Evolutionary conservation across 2,888 invertebrate species (phyloP).

Genomic region (Meghimatium bilineatum): DNA sequence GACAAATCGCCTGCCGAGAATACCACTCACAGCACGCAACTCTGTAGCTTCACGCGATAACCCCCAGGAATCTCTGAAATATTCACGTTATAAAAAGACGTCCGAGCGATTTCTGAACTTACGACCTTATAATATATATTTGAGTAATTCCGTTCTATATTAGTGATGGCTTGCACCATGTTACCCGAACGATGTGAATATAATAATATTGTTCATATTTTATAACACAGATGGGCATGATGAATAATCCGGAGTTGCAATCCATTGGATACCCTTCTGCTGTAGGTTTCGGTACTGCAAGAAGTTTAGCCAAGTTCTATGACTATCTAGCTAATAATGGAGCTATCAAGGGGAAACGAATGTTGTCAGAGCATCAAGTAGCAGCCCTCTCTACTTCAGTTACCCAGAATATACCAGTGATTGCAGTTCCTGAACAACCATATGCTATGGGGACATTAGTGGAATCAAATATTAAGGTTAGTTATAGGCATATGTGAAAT

Average conservation of each 20-base stretch:
- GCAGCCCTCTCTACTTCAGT: constrained; percentile 20
- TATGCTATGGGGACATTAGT: constrained; percentile 18
- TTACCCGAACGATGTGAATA: too few species aligned
- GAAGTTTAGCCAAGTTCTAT: constrained; percentile 70
- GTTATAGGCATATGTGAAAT: background rate
- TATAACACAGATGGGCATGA: background rate
- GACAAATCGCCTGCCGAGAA: too few species aligned
- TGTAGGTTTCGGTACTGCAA: constrained; percentile 70
- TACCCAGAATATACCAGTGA: constrained; percentile 13
- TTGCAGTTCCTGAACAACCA: constrained; percentile 7
- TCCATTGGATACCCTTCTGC: constrained; percentile 67
- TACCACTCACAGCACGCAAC: too few species aligned
- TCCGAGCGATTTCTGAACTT: too few species aligned
- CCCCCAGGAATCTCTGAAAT: too few species aligned
- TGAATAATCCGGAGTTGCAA: constrained; percentile 66
- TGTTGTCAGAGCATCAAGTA: constrained; percentile 50
- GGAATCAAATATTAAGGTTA: background rate
- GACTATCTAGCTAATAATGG: constrained; percentile 70
- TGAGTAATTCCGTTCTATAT: too few species aligned
- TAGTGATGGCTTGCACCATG: too few species aligned
- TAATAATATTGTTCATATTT: too few species aligned
- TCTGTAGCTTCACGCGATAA: too few species aligned
- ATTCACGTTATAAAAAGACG: too few species aligned
- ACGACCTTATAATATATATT: too few species aligned
- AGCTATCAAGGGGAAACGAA: constrained; percentile 51